These are phyloP conservation scores for Drosophila neonasuta DNA, from an alignment of 2,888 invertebrate genomes.

Conservation along the genomic window DNA sequence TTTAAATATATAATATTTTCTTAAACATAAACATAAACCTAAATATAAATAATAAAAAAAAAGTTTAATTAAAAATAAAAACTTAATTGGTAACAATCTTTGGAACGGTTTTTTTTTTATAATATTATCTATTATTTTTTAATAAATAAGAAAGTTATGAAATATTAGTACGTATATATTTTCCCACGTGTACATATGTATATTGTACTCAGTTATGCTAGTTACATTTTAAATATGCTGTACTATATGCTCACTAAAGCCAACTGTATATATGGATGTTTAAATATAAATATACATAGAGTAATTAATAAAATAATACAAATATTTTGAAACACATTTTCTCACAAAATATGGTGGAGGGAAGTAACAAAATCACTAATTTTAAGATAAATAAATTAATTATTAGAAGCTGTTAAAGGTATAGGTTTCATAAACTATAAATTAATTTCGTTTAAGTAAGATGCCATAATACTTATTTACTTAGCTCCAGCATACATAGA, in stretches of 20 bases:
- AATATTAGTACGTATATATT: conserved; percentile 26
- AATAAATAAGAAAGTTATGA: conserved; percentile 10
- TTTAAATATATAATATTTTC: background rate
- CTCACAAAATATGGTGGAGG: conserved; percentile 4
- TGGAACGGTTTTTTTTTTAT: conserved; percentile 20
- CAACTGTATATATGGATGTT: conserved; percentile 16
- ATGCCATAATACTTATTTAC: conserved; percentile 83
- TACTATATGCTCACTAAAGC: conserved; percentile 3
- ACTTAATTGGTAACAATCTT: conserved; percentile 22
- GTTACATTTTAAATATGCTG: conserved; percentile 14
- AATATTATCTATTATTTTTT: conserved; percentile 1
- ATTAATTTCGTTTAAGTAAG: conserved; percentile 72
- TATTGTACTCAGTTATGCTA: conserved; percentile 21
- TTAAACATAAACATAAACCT: background rate
- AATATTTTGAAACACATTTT: conserved; percentile 5
- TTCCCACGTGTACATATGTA: conserved; percentile 2
- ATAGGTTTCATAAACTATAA: conserved; percentile 25
- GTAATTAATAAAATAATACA: conserved; percentile 6
- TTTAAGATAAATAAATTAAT: conserved; percentile 19
- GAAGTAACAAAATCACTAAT: conserved; percentile 7
- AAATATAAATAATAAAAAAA: conserved; percentile 7
- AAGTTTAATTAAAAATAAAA: conserved; percentile 3
- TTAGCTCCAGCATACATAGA: conserved; percentile 82
- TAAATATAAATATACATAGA: conserved; percentile 21
- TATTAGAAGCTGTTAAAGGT: conserved; percentile 21